Evolutionary conservation across 2,888 invertebrate genomes (phyloP), one percentile per base, ranked within the genome.

Genomic region (Pheosia gnoma): DNA sequence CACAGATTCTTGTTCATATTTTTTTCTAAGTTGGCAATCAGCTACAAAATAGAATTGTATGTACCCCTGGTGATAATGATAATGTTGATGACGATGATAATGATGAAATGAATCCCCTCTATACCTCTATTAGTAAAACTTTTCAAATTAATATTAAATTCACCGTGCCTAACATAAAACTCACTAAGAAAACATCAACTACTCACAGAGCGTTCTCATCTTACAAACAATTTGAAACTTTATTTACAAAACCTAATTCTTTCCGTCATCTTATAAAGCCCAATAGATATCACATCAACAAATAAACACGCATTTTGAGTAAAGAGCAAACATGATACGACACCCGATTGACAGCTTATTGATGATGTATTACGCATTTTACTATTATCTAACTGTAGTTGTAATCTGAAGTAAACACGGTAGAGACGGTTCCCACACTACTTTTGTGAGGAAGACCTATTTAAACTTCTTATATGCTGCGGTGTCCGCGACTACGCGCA

Each of bases 261-360:
- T 51, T 55, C 59, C 57, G 59, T 70, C 59, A 66, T 74, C 74
- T 70, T 36, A 11, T 13, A 41, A 56, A 13, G 41, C 41, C 25
- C 5, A n/a, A 56, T 36, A 38, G 38, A 38, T 55, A 55, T 45
- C 45, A 13, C 9, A 54, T 37, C 53, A 62, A 56, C 52, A 56
- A 61, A 53, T 51, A 61, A 57, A 63, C 61, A 55, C 61, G 69
- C 66, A 67, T 75, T 68, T 70, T 69, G 62, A 77, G 74, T 71
- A 70, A 68, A 68, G 59, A 61, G 69, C 61, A 81, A 79, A 81
- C 63, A 78, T 72, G 77, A 75, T 75, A 75, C 1, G 77, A 79
- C 79, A 75, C 65, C 72, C 74, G 76, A 77, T 77, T 84, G 84
- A 85, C 86, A 86, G 83, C 71, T 74, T 75, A 78, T 79, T 77